Evolutionary conservation across 2,888 invertebrate species (phyloP).

Genomic region (Argynnis bischoffii): DNA sequence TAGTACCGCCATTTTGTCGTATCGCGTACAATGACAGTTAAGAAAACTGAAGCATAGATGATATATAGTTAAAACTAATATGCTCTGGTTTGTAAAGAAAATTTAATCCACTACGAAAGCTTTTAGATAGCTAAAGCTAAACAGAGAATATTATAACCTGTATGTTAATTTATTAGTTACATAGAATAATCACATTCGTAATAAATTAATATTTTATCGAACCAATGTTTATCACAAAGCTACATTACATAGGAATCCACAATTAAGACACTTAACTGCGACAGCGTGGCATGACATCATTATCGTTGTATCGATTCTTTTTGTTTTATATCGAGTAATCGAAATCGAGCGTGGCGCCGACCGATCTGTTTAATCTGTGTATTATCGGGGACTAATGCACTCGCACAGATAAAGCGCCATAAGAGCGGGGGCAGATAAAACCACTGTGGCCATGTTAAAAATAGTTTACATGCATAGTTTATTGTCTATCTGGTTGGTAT

Average conservation of each 20-base stretch:
- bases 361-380: constrained; percentile 78
- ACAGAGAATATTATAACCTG: not conserved
- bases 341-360: constrained; percentile 78
- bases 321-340: constrained; percentile 76
- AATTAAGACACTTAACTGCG: constrained; percentile 70
- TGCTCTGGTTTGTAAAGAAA: too few species aligned
- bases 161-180: constrained; percentile 2
- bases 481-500: constrained; percentile 57
- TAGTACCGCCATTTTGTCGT: constrained; percentile 60
- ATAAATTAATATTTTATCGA: constrained; percentile 22
- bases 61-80: not conserved
- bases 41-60: constrained; percentile 24
- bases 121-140: too few species aligned
- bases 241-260: constrained; percentile 68
- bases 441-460: constrained; percentile 81
- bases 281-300: constrained; percentile 76
- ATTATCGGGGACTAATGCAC: constrained; percentile 82
- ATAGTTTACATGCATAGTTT: constrained; percentile 80
- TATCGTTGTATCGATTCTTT: constrained; percentile 76
- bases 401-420: constrained; percentile 73
- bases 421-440: constrained; percentile 80
- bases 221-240: constrained; percentile 29
- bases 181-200: constrained; percentile 7
- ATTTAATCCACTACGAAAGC: too few species aligned
- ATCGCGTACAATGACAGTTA: constrained; percentile 30